Percentiles rank a stretch among this genome's conserved stretches.
Conservation (phyloP, 2,888 invertebrate species). For the Mamestra brassicae region DNA sequence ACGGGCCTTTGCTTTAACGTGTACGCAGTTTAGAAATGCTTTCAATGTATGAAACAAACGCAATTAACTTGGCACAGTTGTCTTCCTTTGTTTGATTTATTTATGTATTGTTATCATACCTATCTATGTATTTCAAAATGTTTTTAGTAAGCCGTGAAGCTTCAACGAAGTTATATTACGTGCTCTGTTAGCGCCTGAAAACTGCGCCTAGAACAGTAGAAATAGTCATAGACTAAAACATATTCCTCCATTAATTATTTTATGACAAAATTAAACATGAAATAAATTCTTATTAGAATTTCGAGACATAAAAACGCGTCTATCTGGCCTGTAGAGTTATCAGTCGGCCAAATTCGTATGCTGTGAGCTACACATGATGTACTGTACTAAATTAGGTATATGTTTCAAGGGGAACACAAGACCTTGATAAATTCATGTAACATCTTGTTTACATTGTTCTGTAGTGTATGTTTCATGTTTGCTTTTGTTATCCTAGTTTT, state of each 20-base stretch:
- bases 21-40: constrained; percentile 10
- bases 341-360: constrained; percentile 12
- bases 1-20: constrained; percentile 32
- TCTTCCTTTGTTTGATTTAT: constrained; percentile 60
- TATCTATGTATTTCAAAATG: constrained; percentile 31
- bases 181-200: neutral
- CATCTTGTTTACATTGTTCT: constrained; percentile 20
- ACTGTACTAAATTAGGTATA: constrained; percentile 10
- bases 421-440: constrained; percentile 32
- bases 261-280: neutral
- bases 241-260: too few species aligned
- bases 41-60: constrained; percentile 24
- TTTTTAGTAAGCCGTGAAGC: constrained; percentile 11
- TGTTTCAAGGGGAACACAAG: constrained; percentile 37
- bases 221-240: neutral
- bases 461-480: neutral
- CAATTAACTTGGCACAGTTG: constrained; percentile 56
- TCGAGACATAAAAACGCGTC: neutral
- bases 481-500: neutral
- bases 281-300: neutral
- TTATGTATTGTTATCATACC: constrained; percentile 48
- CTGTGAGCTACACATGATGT: constrained; percentile 18
- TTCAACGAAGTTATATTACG: neutral
- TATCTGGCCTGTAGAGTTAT: constrained; percentile 6
- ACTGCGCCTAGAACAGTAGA: neutral